Conservation (phyloP, 2,797 vertebrate species). For the Enteromius viviparus region DNA sequence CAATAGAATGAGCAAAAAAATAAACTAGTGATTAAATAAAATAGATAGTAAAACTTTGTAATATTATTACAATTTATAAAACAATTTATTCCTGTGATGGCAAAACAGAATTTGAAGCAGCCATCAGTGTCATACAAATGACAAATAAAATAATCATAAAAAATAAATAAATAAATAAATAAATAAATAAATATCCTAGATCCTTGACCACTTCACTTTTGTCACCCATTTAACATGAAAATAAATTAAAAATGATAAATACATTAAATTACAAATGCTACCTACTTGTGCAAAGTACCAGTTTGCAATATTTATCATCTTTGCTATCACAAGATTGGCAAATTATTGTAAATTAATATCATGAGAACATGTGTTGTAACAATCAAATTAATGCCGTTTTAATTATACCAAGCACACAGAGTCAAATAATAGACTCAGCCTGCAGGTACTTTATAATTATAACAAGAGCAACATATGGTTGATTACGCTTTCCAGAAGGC, state of each 20-base stretch:
- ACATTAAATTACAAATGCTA: not conserved
- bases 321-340: not conserved
- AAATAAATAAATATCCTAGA: not conserved
- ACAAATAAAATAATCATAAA: not conserved
- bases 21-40: not conserved
- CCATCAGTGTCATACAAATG: not conserved
- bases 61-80: not conserved
- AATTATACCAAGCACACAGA: not conserved
- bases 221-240: not conserved
- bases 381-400: constrained; percentile 7
- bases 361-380: not conserved
- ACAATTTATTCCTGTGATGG: not conserved
- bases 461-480: constrained; percentile 26
- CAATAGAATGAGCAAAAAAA: not conserved
- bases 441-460: constrained; percentile 6
- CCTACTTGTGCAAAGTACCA: not conserved
- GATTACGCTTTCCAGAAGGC: constrained; percentile 16
- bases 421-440: not conserved
- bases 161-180: not conserved
- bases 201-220: not conserved
- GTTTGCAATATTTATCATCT: not conserved
- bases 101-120: not conserved
- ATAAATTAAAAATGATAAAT: not conserved
- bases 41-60: not conserved
- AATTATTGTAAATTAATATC: not conserved